phyloP scores from a whole-genome alignment of 2,113 vertebrate genomes.

The Catharus bicknelli region DNA sequence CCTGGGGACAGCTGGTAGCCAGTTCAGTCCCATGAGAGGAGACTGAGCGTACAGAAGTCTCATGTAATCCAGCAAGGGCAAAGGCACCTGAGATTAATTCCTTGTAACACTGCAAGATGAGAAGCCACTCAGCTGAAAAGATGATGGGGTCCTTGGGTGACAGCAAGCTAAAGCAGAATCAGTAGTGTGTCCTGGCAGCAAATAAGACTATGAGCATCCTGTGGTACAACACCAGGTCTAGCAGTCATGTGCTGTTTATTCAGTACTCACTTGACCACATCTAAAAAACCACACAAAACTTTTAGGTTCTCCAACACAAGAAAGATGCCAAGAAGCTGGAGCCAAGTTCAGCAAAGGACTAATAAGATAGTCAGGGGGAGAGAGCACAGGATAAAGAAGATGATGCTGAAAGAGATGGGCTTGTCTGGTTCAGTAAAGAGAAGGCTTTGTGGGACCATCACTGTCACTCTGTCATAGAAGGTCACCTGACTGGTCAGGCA shows the following conservation, averaged over 20 bases:
- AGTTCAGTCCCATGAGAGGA: not conserved
- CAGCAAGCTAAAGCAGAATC: not conserved
- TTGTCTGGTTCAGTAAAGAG: not conserved
- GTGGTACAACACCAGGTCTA: not conserved
- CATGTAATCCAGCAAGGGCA: not conserved
- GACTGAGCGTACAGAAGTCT: not conserved
- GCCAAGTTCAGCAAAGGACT: not conserved
- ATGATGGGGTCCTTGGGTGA: not conserved
- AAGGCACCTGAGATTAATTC: not conserved
- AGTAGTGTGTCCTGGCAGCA: not conserved
- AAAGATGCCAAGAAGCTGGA: not conserved
- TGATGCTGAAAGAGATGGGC: not conserved
- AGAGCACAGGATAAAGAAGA: not conserved
- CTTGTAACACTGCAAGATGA: not conserved
- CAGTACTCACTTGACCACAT: not conserved
- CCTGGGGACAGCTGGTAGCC: not conserved
- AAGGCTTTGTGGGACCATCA: not conserved
- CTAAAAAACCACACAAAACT: not conserved
- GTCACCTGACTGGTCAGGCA: not conserved
- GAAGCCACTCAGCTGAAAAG: not conserved
- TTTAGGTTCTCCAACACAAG: not conserved
- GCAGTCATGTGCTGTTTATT: rapidly evolving
- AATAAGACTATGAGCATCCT: not conserved
- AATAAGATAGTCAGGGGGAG: rapidly evolving
- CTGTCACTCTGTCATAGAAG: not conserved